Conservation (phyloP, 2,888 invertebrate species). For the Mellilla xanthometata region DNA sequence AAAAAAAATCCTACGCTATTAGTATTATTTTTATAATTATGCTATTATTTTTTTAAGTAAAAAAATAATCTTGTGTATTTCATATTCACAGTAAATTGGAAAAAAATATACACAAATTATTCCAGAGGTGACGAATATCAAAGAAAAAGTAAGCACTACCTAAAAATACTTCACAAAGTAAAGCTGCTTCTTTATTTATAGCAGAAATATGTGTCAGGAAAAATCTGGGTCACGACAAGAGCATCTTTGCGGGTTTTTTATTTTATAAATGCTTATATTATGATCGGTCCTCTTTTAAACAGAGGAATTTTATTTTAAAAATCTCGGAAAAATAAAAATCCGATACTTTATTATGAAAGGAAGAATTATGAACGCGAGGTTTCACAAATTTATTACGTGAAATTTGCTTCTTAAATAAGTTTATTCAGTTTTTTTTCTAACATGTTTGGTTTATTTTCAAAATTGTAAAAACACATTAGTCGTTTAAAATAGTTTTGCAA, state of each 20-base stretch:
- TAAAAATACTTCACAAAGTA: constrained; percentile 3
- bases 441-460: too few species aligned
- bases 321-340: not conserved
- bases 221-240: constrained; percentile 11
- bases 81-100: too few species aligned
- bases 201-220: constrained; percentile 9
- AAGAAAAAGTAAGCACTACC: not conserved
- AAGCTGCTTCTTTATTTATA: constrained; percentile 6
- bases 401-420: not conserved
- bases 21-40: too few species aligned
- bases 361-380: constrained; percentile 1
- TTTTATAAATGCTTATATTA: constrained; percentile 3
- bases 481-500: too few species aligned
- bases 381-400: constrained; percentile 3
- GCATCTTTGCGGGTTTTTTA: not conserved
- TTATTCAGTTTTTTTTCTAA: too few species aligned
- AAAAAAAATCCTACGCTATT: too few species aligned
- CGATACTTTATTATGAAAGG: not conserved
- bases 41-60: too few species aligned
- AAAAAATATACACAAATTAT: too few species aligned
- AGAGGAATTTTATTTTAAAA: constrained; percentile 8
- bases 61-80: too few species aligned
- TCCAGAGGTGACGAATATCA: not conserved
- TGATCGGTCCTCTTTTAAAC: not conserved
- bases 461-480: too few species aligned